Evolutionary conservation across 53 echinoderm and acorn worm species (phyloP), one percentile per base, ranked within the genome.

Genomic region (Paelopatides confundens): DNA sequence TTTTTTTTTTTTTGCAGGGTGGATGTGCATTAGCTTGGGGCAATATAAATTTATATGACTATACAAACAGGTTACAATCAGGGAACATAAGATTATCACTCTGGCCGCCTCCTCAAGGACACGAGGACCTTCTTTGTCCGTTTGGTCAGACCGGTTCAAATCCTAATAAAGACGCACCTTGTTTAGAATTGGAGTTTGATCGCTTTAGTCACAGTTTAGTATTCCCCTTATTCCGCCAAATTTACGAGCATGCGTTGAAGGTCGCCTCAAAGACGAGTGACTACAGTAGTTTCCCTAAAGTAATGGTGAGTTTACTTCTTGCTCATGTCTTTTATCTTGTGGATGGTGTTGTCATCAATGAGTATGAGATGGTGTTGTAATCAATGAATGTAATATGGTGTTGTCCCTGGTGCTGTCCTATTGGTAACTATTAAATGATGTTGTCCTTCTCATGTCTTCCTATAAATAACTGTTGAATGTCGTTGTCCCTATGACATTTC

Each of bases 31-130:
- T 97, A 63, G 98, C 98, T 0, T 97, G 95, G 95, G 98, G 98
- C 54, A 97, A 97, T 85, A 88, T 97, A 68, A 97, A 97, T 85
- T 87, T 97, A 47, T 97, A 95, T 51, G 98, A 97, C 87, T 97
- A 95, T 91, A 95, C 93, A 21, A 97, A 97, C 89, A 90, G 95
- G 78, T 91, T 97, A 4, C 98, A 97, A 81, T 90, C 90, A 39
- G 98, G 98, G 31, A 97, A 94, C 88, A 92, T 95, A 82, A 92
- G 98, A 31, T 90, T 97, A 68, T 97, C 95, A 64, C 94, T 97
- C 79, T 97, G 98, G 98, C 95, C 98, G 36, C 93, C 93, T 2
- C 98, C 98, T 48, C 94, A 97, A 79, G 98, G 95, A 33, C 90
- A 90, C 40, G 95, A 97, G 47, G 95, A 95, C 79, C 94, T 97